These are phyloP conservation scores for Plumapathes pennacea DNA, from an alignment of 92 coral and sea anemone genomes.

Conservation along the genomic window DNA sequence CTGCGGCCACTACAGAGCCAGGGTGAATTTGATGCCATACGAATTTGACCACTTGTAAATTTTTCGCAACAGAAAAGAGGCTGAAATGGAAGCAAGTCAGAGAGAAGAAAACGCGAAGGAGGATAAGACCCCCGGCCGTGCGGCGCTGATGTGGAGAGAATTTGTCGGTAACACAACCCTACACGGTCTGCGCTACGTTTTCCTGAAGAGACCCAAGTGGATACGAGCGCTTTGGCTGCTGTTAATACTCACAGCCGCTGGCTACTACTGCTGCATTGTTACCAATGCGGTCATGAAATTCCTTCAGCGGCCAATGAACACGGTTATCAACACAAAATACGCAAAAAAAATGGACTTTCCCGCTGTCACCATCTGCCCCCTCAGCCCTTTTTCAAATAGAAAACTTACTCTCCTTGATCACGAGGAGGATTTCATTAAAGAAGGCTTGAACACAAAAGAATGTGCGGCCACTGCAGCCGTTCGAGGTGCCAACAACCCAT, in stretches of 20 bases:
- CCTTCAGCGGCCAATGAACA: conserved; percentile 8
- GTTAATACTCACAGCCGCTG: conserved; percentile 13
- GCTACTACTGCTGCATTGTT: background rate
- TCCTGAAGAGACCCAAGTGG: conserved; percentile 1
- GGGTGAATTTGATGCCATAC: no score
- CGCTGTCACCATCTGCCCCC: conserved; percentile 43
- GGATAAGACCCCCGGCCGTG: no score
- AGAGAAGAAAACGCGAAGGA: no score
- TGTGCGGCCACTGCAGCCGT: conserved; percentile 17
- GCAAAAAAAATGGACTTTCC: conserved; percentile 17
- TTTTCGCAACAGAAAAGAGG: no score
- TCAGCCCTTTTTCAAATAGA: conserved; percentile 14
- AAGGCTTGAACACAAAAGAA: conserved; percentile 8
- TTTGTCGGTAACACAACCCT: conserved; percentile 49
- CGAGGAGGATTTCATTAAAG: conserved; percentile 3
- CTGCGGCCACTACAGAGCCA: no score
- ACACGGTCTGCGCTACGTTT: conserved; percentile 46
- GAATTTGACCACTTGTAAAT: no score
- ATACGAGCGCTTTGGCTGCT: conserved; percentile 20
- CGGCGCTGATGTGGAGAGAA: conserved; percentile 36
- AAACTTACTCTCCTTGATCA: conserved; percentile 15
- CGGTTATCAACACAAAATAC: conserved; percentile 14
- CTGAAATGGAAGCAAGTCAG: no score
- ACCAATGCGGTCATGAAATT: conserved; percentile 6
- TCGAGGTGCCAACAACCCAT: conserved; percentile 13